phyloP scores from a whole-genome alignment of 1,140 invertebrate species.

The Pseudoatta argentina region DNA sequence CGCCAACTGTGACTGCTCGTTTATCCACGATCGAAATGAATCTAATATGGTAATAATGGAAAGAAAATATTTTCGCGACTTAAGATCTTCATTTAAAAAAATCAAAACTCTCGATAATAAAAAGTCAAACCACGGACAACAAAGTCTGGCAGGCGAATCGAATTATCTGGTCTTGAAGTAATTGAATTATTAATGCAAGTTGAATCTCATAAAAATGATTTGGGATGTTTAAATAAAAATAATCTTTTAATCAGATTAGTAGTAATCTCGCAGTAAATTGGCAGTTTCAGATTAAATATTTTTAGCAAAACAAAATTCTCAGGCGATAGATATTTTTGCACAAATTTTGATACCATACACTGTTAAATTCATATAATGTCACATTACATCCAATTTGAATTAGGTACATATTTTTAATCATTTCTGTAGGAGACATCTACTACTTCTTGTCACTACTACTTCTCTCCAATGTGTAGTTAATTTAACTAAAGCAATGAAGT shows the following conservation, averaged over 20 bases:
- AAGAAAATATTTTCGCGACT: slow-evolving; percentile 47
- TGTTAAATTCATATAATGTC: no score
- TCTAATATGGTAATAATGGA: slow-evolving; percentile 35
- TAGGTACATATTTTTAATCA: no score
- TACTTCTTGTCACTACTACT: no score
- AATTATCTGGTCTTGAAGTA: not conserved
- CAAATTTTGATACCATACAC: not conserved
- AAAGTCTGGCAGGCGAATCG: not conserved
- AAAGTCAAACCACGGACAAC: not conserved
- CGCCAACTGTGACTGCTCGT: not conserved
- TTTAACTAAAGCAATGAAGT: no score
- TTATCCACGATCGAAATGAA: slow-evolving; percentile 41
- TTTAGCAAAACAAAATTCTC: not conserved
- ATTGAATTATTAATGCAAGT: slow-evolving; percentile 21
- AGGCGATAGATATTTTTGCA: not conserved
- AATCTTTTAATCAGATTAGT: not conserved
- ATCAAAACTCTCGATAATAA: not conserved
- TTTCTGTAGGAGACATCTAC: no score
- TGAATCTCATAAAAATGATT: not conserved
- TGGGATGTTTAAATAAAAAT: not conserved
- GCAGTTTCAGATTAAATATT: not conserved
- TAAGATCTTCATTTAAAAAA: not conserved
- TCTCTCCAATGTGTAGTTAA: no score
- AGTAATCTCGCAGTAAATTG: not conserved
- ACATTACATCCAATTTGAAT: no score